phyloP scores from a whole-genome alignment of 2,888 invertebrate genomes.

The Drosophila vallismaia region DNA sequence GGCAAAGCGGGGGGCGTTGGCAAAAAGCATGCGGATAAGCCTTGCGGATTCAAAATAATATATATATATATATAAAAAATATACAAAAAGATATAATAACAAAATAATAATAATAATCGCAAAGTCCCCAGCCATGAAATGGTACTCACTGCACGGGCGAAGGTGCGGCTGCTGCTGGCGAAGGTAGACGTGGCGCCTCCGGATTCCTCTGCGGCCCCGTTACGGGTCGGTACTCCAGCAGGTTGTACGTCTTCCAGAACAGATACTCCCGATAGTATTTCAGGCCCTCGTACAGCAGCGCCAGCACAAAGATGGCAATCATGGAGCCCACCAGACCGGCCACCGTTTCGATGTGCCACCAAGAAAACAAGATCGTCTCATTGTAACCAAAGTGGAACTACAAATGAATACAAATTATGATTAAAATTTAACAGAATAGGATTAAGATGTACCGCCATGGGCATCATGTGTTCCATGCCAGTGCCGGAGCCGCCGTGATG shows the following conservation, averaged over 20 bases:
- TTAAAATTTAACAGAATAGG: neutral
- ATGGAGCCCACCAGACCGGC: conserved; percentile 95
- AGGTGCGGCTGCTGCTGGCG: conserved; percentile 81
- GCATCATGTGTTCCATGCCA: conserved; percentile 83
- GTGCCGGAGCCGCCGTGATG: conserved; percentile 62
- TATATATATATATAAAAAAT: neutral
- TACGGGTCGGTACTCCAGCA: conserved; percentile 93
- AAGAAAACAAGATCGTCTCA: conserved; percentile 91
- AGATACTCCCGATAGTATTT: conserved; percentile 90
- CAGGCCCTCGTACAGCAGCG: conserved; percentile 95
- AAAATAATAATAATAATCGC: too few species aligned
- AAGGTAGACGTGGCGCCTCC: conserved; percentile 86
- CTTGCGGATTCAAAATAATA: neutral
- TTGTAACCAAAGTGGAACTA: conserved; percentile 91
- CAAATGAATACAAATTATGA: conserved; percentile 39
- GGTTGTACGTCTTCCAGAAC: conserved; percentile 94
- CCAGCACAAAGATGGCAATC: conserved; percentile 95
- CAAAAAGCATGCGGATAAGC: conserved; percentile 5
- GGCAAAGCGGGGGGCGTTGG: neutral
- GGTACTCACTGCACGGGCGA: conserved; percentile 90
- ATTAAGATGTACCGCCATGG: conserved; percentile 81
- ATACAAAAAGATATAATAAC: too few species aligned
- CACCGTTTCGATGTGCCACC: conserved; percentile 90
- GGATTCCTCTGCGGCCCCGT: conserved; percentile 87
- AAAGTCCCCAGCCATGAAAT: neutral